Evolutionary conservation across 2,888 invertebrate genomes (phyloP), one percentile per base, ranked within the genome.

Genomic region (Omphaloscelis lunosa): DNA sequence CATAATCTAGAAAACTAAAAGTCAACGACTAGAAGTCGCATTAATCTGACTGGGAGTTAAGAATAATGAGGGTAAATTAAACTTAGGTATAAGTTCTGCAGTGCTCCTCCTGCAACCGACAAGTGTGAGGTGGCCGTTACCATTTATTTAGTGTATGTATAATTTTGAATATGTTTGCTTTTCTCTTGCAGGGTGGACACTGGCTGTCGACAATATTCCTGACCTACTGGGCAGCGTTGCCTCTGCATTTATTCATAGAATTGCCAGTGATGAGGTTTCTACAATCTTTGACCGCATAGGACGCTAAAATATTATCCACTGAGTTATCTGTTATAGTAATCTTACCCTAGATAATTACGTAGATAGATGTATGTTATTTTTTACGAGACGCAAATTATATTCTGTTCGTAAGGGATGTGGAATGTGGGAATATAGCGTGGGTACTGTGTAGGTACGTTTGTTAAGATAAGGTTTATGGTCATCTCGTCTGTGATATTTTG

Each of bases 231-330:
- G 82, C 89, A 8, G 92, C 94, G 6, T 12, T 94, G 15, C 92
- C 91, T 7, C 88, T 94, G 17, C 90, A 94, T 75, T 80, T 94
- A 15, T 63, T 91, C 48, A 80, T 94, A 5, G 94, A 94, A 79
- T 67, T 91, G 11, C 94, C 94, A 0, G 63, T 85, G 23, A 92
- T 91, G 70, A 90, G 79, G 82, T 93, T 92, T 80, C 84, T 93
- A 27, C 89, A 89, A 51, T 79, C 89, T 23, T 29, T 90, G 61
- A 73, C 62, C 15, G 7, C 62, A 6, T 84, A 86, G 39, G 6
- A 27, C 12, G 5, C n/a, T 15, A 17, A 34, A 29, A 17, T 23
- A n/a, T 12, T 1, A 17, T 27, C 1, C 6, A 7, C n/a, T 53
- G 15, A 29, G 23, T 45, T 45, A 9, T 53, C 15, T n/a, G n/a